Percentiles rank a stretch among this genome's conserved stretches.
Conservation (phyloP, 2,113 vertebrate species). For the Neogale vison region DNA sequence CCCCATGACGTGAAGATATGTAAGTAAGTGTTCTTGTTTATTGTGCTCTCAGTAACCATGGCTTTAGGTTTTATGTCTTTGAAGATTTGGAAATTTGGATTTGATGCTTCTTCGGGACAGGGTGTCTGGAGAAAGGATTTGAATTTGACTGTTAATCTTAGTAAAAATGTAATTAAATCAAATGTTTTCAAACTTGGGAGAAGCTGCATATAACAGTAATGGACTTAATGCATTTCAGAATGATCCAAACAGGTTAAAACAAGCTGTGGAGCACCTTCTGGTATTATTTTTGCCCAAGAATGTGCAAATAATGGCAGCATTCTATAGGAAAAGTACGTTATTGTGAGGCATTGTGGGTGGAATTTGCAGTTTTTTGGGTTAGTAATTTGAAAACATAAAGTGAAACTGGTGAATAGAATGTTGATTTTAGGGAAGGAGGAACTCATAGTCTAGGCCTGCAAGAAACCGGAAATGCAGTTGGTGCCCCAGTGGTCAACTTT, state of each 20-base stretch:
- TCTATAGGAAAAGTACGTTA: neutral
- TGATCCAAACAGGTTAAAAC: neutral
- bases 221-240: neutral
- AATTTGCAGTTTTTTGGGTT: neutral
- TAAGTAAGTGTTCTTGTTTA: neutral
- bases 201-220: neutral
- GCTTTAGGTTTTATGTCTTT: neutral
- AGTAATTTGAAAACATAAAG: neutral
- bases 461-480: slow-evolving; percentile 13
- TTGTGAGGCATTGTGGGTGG: neutral
- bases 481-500: neutral
- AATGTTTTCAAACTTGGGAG: neutral
- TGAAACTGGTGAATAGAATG: neutral
- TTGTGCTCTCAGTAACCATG: neutral
- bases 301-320: neutral
- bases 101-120: neutral
- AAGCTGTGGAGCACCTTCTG: neutral
- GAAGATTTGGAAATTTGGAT: neutral
- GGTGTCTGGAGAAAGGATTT: slow-evolving; percentile 30
- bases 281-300: neutral
- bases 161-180: neutral
- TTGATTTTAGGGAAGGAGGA: slow-evolving; percentile 56
- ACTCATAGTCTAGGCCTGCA: neutral
- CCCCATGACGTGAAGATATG: neutral
- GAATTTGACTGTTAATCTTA: neutral